Evolutionary conservation across 2,797 vertebrate species (phyloP).

Genomic region (Percopsis omiscomaycus): DNA sequence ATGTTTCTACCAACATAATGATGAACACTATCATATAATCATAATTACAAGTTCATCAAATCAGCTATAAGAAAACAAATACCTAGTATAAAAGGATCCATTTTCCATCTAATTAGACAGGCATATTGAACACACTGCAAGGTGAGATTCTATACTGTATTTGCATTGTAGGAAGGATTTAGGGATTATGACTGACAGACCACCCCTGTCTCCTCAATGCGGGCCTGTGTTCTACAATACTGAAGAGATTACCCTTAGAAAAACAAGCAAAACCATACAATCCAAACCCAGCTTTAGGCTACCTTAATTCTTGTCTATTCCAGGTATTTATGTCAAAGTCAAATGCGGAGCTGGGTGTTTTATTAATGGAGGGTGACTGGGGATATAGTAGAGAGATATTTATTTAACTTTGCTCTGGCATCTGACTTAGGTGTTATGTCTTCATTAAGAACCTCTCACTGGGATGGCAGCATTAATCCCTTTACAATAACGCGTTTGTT

Average conservation of each 20-base stretch:
- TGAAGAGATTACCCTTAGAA: neutral
- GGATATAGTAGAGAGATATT: conserved; percentile 15
- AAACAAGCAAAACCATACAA: conserved; percentile 16
- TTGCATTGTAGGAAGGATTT: neutral
- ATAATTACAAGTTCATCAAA: too few relatives aligned
- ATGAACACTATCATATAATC: too few relatives aligned
- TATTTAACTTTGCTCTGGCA: conserved; percentile 41
- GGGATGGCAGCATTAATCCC: neutral
- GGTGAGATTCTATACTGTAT: neutral
- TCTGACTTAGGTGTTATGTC: conserved; percentile 19
- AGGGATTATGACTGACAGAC: conserved; percentile 5
- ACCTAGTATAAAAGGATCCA: too few relatives aligned
- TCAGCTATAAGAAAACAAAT: too few relatives aligned
- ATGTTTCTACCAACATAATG: too few relatives aligned
- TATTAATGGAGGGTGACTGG: conserved; percentile 25
- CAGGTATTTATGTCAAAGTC: conserved; percentile 23
- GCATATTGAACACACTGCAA: neutral
- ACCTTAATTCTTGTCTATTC: conserved; percentile 9
- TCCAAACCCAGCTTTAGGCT: conserved; percentile 9
- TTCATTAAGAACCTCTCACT: neutral
- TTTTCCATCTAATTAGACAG: conserved; percentile 3
- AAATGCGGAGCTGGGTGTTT: conserved; percentile 25
- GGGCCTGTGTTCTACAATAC: neutral
- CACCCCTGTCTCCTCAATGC: neutral
- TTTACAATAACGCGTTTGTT: conserved; percentile 2